These are phyloP conservation scores for Scaptomyza tumidula DNA, from an alignment of 2,888 invertebrate species.

Conservation along the genomic window DNA sequence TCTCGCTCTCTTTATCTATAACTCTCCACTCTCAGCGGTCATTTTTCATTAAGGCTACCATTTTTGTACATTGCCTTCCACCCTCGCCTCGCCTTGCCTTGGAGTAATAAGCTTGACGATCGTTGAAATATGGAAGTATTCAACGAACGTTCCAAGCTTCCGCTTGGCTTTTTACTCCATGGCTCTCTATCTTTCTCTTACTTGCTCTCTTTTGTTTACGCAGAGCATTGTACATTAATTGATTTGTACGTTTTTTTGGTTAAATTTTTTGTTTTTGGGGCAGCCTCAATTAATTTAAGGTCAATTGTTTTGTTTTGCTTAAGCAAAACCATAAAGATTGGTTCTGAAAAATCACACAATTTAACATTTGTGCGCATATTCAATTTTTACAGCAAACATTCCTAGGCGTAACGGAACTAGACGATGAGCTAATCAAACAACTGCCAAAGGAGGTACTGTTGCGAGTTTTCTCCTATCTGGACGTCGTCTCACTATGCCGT, in stretches of 20 bases:
- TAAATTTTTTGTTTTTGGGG: conserved; percentile 22
- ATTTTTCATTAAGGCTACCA: conserved; percentile 52
- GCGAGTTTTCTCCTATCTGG: conserved; percentile 97
- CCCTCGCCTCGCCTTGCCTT: conserved; percentile 20
- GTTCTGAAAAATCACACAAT: conserved; percentile 28
- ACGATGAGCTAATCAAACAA: conserved; percentile 87
- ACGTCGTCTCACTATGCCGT: conserved; percentile 97
- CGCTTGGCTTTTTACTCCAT: conserved; percentile 8
- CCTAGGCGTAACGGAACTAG: conserved; percentile 84
- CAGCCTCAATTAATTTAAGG: conserved; percentile 40
- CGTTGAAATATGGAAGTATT: neutral
- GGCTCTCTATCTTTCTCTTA: conserved; percentile 4
- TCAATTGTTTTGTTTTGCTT: conserved; percentile 61
- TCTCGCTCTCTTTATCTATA: neutral
- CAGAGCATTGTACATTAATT: conserved; percentile 62
- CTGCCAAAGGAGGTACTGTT: conserved; percentile 98
- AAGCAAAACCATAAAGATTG: conserved; percentile 35
- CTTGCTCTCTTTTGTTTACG: conserved; percentile 10
- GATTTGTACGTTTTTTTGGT: conserved; percentile 60
- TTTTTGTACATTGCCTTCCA: conserved; percentile 47
- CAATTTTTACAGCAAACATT: conserved; percentile 83
- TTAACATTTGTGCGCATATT: conserved; percentile 8
- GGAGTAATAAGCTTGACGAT: conserved; percentile 12
- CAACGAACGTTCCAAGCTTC: neutral
- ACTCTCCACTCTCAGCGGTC: conserved; percentile 48